These are phyloP conservation scores for Medauroidea extradentata DNA, from an alignment of 1,140 invertebrate species.

Conservation along the genomic window DNA sequence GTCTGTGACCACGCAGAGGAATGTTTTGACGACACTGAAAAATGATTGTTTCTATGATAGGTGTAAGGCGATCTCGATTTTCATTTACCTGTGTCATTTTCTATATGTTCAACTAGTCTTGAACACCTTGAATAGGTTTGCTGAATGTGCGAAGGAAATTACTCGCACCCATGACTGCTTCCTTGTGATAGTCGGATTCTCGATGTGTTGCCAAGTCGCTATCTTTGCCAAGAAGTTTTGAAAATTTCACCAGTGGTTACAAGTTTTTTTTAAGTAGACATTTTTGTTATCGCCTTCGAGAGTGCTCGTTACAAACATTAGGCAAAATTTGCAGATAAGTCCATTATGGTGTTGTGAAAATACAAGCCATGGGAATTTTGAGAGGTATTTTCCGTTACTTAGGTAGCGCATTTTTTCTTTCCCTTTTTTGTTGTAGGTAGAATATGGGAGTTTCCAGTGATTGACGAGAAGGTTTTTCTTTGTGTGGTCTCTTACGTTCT, in stretches of 20 bases:
- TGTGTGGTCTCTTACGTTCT: constrained; percentile 2
- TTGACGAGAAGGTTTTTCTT: constrained; percentile 9
- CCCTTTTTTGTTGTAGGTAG: constrained; percentile 15
- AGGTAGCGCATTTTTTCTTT: constrained; percentile 12
- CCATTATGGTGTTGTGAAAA: constrained; percentile 19
- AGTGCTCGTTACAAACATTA: constrained; percentile 16
- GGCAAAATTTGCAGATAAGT: constrained; percentile 21
- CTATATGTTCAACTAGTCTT: constrained; percentile 10
- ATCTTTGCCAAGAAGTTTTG: constrained; percentile 22
- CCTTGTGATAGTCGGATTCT: constrained; percentile 23
- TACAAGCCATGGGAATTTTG: constrained; percentile 23
- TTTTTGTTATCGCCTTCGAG: constrained; percentile 23
- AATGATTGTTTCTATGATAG: constrained; percentile 26
- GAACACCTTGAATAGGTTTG: constrained; percentile 10
- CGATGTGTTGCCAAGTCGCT: constrained; percentile 18
- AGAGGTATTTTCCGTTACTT: constrained; percentile 10
- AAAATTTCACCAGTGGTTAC: constrained; percentile 24
- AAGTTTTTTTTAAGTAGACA: constrained; percentile 13
- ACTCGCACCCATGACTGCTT: constrained; percentile 18
- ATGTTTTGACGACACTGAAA: constrained; percentile 30
- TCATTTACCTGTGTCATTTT: constrained; percentile 19
- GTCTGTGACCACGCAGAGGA: constrained; percentile 25
- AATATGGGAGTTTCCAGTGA: constrained; percentile 18
- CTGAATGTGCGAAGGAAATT: constrained; percentile 20
- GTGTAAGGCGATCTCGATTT: constrained; percentile 23